phyloP scores from a whole-genome alignment of 2,888 invertebrate species.

The Meloe dianella region DNA sequence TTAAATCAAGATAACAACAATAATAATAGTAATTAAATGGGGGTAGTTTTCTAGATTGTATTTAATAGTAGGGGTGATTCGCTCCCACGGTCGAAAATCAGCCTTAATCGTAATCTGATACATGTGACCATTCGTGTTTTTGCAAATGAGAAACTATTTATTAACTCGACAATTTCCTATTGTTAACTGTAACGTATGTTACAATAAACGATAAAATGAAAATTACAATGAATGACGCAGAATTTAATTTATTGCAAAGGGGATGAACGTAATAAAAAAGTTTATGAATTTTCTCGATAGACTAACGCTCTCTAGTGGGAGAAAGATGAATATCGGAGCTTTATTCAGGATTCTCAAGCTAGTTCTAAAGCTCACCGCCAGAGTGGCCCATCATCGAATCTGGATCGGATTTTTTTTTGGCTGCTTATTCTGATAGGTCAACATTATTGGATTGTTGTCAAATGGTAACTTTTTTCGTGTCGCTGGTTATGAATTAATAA shows the following conservation, averaged over 20 bases:
- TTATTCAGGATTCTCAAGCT: not conserved
- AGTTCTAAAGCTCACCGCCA: slow-evolving; percentile 12
- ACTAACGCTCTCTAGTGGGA: slow-evolving; percentile 18
- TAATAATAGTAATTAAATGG: slow-evolving; percentile 51
- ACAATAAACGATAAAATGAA: not conserved
- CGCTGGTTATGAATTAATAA: slow-evolving; percentile 11
- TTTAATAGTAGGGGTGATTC: slow-evolving; percentile 44
- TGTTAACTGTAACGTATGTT: slow-evolving; percentile 35
- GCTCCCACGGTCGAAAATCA: slow-evolving; percentile 52
- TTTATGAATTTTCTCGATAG: not conserved
- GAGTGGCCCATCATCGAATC: not conserved
- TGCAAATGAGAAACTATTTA: slow-evolving; percentile 59
- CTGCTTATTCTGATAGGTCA: too few species aligned
- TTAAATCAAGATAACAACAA: slow-evolving; percentile 39
- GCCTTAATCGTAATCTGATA: slow-evolving; percentile 57
- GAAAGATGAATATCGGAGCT: slow-evolving; percentile 2
- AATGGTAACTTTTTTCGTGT: not conserved
- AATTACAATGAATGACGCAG: not conserved
- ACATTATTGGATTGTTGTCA: not conserved
- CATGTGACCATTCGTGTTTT: slow-evolving; percentile 56
- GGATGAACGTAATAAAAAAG: not conserved
- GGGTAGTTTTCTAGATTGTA: slow-evolving; percentile 40
- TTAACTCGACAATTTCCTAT: slow-evolving; percentile 46
- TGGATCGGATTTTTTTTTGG: not conserved
- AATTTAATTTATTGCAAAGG: not conserved